Evolutionary conservation across 2,113 vertebrate genomes (phyloP).

Genomic region (Mesoclemmys tuberculata): DNA sequence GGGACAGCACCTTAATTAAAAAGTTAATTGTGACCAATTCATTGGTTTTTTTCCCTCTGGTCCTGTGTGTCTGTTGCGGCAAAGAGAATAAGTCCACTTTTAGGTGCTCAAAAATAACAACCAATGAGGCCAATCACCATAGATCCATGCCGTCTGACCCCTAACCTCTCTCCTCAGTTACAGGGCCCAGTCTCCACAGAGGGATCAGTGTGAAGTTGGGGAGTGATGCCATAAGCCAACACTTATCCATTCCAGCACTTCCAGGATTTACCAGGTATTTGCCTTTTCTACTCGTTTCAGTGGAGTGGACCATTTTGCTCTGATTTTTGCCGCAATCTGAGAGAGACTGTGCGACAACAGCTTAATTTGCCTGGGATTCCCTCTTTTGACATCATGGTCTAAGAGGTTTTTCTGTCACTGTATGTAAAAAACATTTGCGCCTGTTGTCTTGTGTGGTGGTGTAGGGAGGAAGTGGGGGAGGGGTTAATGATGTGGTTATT

Average conservation of each 20-base stretch:
- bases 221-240: background rate
- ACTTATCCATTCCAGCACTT: background rate
- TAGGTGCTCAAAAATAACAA: background rate
- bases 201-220: background rate
- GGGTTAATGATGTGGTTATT: background rate
- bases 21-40: background rate
- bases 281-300: background rate
- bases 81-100: background rate
- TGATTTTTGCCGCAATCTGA: background rate
- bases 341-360: background rate
- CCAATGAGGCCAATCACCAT: background rate
- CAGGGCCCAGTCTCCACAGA: background rate
- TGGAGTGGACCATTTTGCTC: background rate
- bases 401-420: background rate
- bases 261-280: background rate
- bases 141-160: background rate
- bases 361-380: too few relatives aligned
- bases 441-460: background rate
- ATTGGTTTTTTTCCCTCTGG: background rate
- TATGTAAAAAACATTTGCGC: background rate
- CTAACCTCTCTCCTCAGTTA: background rate
- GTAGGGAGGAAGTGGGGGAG: background rate
- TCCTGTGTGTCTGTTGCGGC: background rate
- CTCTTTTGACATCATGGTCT: background rate
- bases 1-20: background rate